Evolutionary conservation across 2,113 vertebrate genomes (phyloP).

Genomic region (Thomomys bottae): DNA sequence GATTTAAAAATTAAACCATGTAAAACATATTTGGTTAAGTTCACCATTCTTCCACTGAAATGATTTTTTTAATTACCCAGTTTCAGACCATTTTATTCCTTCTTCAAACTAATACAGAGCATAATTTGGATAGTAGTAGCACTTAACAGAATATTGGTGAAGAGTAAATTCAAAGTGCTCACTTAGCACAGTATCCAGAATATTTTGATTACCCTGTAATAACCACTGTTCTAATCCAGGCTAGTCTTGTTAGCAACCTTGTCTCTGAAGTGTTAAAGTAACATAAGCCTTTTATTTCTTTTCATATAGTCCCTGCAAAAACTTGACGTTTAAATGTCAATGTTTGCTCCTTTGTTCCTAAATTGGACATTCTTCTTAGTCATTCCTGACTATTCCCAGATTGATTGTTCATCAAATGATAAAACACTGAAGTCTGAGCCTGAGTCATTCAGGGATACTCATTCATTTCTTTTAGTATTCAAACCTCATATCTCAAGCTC

Average conservation of each 20-base stretch:
- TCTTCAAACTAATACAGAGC: not conserved
- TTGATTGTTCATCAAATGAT: not conserved
- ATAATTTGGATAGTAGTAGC: not conserved
- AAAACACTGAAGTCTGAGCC: not conserved
- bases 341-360: not conserved
- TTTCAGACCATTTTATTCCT: not conserved
- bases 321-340: not conserved
- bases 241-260: not conserved
- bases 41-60: not conserved
- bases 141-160: not conserved
- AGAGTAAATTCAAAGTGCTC: not conserved
- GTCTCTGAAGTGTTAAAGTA: constrained; percentile 51
- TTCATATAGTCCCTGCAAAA: constrained; percentile 2
- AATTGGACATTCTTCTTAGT: not conserved
- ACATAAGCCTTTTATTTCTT: not conserved
- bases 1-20: constrained; percentile 20
- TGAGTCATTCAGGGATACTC: no score
- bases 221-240: not conserved
- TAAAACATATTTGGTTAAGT: constrained; percentile 11
- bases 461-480: not conserved
- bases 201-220: constrained; percentile 8
- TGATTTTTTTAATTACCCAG: constrained; percentile 9
- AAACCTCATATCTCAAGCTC: not conserved
- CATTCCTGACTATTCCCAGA: not conserved
- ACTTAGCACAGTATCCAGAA: not conserved